Conservation (phyloP, 2,888 invertebrate genomes). For the Metallyticus violacea region DNA sequence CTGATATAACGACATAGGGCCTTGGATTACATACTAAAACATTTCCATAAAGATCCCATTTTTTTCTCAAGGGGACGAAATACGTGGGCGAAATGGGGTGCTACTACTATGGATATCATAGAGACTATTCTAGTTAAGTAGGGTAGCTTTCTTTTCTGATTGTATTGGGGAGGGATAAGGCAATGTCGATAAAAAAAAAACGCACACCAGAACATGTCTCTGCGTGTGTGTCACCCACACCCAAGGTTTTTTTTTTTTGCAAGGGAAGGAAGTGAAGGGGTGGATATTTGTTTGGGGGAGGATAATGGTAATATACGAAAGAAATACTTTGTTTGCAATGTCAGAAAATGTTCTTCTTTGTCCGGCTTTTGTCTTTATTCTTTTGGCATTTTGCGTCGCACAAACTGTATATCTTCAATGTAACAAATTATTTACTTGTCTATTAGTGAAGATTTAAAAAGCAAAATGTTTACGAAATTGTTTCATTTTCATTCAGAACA, state of each 20-base stretch:
- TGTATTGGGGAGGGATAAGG: conserved; percentile 24
- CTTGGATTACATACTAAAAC: conserved; percentile 33
- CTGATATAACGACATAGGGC: neutral
- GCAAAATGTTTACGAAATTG: no score
- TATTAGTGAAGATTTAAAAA: no score
- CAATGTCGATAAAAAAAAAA: conserved; percentile 18
- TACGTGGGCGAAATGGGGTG: conserved; percentile 7
- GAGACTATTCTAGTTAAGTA: conserved; percentile 24
- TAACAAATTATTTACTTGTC: no score
- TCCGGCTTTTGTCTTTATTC: neutral
- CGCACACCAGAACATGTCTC: conserved; percentile 14
- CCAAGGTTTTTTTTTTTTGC: neutral
- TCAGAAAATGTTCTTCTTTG: conserved; percentile 16
- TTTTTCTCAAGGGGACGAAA: conserved; percentile 8
- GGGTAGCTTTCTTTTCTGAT: conserved; percentile 29
- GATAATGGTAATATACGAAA: conserved; percentile 18
- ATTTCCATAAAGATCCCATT: conserved; percentile 36
- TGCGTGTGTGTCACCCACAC: neutral
- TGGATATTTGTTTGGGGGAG: neutral
- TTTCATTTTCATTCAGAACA: no score
- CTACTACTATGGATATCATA: conserved; percentile 18
- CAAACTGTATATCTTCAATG: no score
- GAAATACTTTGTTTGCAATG: conserved; percentile 29
- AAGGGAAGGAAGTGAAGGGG: conserved; percentile 12
- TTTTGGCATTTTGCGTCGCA: no score